phyloP scores from a whole-genome alignment of 2,888 invertebrate genomes.

The Arrhopalites spinosus region DNA sequence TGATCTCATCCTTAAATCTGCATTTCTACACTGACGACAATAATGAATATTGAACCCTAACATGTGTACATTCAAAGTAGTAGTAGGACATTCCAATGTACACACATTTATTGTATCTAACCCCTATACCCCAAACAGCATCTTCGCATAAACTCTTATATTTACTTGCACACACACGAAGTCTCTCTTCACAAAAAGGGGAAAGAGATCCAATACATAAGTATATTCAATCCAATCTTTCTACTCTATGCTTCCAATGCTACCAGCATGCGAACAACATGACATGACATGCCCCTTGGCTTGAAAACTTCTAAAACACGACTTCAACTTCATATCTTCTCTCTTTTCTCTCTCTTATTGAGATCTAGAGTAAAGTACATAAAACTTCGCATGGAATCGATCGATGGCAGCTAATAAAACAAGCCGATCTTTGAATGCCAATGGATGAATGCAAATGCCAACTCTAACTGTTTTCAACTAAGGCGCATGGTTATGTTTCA shows the following conservation, averaged over 20 bases:
- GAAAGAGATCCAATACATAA: neutral
- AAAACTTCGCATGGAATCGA: constrained; percentile 2
- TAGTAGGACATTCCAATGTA: neutral
- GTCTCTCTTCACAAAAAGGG: no score
- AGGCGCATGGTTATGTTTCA: constrained; percentile 9
- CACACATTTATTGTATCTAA: no score
- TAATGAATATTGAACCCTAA: no score
- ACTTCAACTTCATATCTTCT: constrained; percentile 28
- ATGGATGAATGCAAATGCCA: constrained; percentile 32
- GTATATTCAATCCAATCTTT: neutral
- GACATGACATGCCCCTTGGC: constrained; percentile 33
- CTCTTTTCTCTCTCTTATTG: constrained; percentile 2
- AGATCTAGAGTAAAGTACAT: constrained; percentile 2
- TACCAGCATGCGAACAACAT: constrained; percentile 30
- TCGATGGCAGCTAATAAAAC: constrained; percentile 38
- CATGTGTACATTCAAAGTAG: neutral
- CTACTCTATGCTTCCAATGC: neutral
- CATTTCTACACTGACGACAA: neutral
- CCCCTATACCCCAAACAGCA: neutral
- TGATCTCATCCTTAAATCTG: constrained; percentile 36
- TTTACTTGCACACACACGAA: no score
- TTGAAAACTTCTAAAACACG: constrained; percentile 32
- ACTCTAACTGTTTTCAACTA: constrained; percentile 26
- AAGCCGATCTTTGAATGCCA: constrained; percentile 42
- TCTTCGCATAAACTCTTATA: no score